Base-by-base conservation (phyloP, 2,888 invertebrate genomes). In the Nesidiocoris tenuis region DNA sequence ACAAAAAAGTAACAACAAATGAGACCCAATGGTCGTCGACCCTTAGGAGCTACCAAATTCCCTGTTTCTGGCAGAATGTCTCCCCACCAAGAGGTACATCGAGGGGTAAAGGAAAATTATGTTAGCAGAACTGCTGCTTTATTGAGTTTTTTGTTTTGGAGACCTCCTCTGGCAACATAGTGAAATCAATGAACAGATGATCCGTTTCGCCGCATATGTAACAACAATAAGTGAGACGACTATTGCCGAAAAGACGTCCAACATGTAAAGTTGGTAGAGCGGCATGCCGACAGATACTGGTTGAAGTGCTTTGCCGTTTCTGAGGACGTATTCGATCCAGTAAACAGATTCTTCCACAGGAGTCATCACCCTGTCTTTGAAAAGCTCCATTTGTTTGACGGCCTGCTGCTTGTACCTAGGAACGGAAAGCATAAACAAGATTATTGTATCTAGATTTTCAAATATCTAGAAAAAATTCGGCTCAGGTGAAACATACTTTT, bases 291-390 rank as follows among this genome's bases (percentile, higher is more conserved):
- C 76, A 1, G 76, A 65, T 5, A 56, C 70, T 21, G 78, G 78
- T 25, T 75, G 77, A 1, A 64, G 75, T 9, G 72, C 75, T n/a
- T 67, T 66, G 1, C 54, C 61, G 55, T 78, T 74, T 22, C 65
- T 66, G 7, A 76, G 54, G 12, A 77, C 75, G 61, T 77, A 77
- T 71, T 77, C 77, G 2, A 75, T 76, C 78, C 78, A 78, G 74
- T 74, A 77, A 16, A 78, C 76, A 2, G 77, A 75, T 2, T 67
- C 74, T 16, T 78, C 78, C 12, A 68, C 25, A 0, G 76, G 71
- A 9, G 61, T 72, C 25, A 71, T 56, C 22, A 25, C 66, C 12
- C 76, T 23, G 71, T 77, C 78, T 18, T 57, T 54, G 55, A 76
- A 66, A 23, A 77, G 64, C 3, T 21, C 9, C 7, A 67, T 67